phyloP scores from a whole-genome alignment of 2,113 vertebrate species.

The Periophthalmodon schlosseri region DNA sequence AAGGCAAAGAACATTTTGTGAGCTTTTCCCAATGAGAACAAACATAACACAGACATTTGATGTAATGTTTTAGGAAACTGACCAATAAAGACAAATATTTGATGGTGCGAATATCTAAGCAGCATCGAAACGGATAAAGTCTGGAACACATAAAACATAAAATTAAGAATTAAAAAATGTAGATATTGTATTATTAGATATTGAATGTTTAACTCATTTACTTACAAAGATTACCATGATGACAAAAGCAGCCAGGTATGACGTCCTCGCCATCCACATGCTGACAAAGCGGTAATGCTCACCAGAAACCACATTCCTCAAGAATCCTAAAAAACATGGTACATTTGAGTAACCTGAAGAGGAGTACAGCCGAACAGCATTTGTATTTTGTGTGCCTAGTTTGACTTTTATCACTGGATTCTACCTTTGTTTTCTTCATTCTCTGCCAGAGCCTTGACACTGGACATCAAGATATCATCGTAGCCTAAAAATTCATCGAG shows the following conservation, averaged over 20 bases:
- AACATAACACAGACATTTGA: background rate
- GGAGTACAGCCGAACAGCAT: background rate
- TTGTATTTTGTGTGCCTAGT: background rate
- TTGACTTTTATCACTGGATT: background rate
- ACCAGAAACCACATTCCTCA: conserved; percentile 95
- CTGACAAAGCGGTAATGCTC: conserved; percentile 98
- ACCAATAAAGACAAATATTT: conserved; percentile 99
- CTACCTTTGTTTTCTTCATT: conserved; percentile 97
- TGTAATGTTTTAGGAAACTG: conserved; percentile 48
- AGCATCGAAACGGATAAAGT: conserved; percentile 97
- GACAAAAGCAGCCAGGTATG: conserved; percentile 93
- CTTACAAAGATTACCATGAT: conserved; percentile 99
- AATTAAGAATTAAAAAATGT: background rate
- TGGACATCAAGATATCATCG: conserved; percentile 98
- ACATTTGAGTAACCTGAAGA: background rate
- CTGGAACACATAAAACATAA: conserved; percentile 67
- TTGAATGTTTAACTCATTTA: background rate
- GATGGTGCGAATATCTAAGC: conserved; percentile 95
- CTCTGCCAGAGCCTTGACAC: conserved; percentile 95
- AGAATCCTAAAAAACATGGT: conserved; percentile 82
- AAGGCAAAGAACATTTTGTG: conserved; percentile 7
- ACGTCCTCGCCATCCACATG: conserved; percentile 99
- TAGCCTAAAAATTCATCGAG: conserved; percentile 95
- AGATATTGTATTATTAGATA: background rate
- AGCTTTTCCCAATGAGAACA: background rate